These are phyloP conservation scores for Gymnothorax reevesii DNA, from an alignment of 2,797 vertebrate species.

Conservation along the genomic window DNA sequence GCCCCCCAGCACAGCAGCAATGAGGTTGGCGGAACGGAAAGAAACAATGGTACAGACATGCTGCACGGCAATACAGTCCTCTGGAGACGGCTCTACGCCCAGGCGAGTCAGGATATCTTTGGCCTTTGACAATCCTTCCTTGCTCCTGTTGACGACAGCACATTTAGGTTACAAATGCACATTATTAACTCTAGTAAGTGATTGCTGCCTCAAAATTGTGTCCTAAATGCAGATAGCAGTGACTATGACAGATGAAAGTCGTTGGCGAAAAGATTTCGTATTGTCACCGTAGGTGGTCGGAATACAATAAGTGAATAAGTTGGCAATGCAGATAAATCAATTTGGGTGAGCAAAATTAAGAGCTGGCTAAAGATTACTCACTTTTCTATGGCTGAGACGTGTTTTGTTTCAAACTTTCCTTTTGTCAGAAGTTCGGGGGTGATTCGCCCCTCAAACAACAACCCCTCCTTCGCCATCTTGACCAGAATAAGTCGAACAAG, in stretches of 20 bases:
- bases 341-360: not conserved
- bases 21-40: constrained; percentile 91
- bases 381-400: constrained; percentile 96
- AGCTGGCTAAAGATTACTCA: constrained; percentile 60
- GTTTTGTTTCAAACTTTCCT: constrained; percentile 89
- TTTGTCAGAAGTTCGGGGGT: constrained; percentile 94
- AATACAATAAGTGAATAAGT: too few relatives aligned
- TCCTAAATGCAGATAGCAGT: not conserved
- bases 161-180: not conserved
- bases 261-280: too few relatives aligned
- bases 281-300: too few relatives aligned
- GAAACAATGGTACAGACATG: constrained; percentile 94
- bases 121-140: constrained; percentile 89
- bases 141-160: constrained; percentile 74
- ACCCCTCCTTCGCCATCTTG: constrained; percentile 96
- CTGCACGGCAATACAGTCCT: constrained; percentile 92
- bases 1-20: constrained; percentile 84
- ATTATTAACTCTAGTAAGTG: not conserved
- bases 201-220: not conserved
- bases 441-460: constrained; percentile 93
- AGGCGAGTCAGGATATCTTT: constrained; percentile 86
- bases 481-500: constrained; percentile 94
- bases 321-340: not conserved
- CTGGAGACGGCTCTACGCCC: constrained; percentile 87
- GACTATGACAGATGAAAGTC: too few relatives aligned